phyloP scores from a whole-genome alignment of 2,888 invertebrate species.

The Platycnemis pennipes region DNA sequence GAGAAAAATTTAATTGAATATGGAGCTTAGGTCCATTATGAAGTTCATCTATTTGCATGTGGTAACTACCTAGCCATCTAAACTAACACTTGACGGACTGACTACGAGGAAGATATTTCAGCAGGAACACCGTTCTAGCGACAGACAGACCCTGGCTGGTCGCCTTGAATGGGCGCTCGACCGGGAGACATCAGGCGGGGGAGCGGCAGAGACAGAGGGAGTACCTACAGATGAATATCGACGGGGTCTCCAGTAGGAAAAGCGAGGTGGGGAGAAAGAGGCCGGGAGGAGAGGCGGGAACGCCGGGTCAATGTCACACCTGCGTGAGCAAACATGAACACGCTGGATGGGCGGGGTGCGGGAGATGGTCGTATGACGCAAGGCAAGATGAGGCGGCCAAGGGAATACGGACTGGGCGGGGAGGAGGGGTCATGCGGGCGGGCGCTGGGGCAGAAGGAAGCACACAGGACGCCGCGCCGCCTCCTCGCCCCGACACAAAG shows the following conservation, averaged over 20 bases:
- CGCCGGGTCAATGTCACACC: slow-evolving; percentile 63
- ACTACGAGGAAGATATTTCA: too few relatives aligned
- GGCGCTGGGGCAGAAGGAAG: not conserved
- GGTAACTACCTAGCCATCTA: too few relatives aligned
- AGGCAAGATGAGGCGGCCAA: not conserved
- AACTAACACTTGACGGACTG: too few relatives aligned
- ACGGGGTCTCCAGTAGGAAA: not conserved
- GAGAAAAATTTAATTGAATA: too few relatives aligned
- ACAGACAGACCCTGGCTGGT: too few relatives aligned
- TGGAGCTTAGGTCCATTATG: too few relatives aligned
- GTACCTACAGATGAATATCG: not conserved
- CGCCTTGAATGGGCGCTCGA: not conserved
- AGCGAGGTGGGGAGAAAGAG: not conserved
- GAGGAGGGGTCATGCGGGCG: not conserved
- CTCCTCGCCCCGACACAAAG: slow-evolving; percentile 7
- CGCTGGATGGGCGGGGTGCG: not conserved
- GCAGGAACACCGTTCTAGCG: too few relatives aligned
- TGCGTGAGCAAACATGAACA: slow-evolving; percentile 46
- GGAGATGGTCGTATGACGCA: not conserved
- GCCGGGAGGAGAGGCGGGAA: not conserved
- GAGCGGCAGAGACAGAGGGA: not conserved
- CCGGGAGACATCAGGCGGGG: not conserved
- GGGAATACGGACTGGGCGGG: not conserved
- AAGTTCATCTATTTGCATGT: too few relatives aligned
- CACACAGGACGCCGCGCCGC: not conserved